phyloP scores from a whole-genome alignment of 2,113 vertebrate genomes.

The Fukomys damarensis region DNA sequence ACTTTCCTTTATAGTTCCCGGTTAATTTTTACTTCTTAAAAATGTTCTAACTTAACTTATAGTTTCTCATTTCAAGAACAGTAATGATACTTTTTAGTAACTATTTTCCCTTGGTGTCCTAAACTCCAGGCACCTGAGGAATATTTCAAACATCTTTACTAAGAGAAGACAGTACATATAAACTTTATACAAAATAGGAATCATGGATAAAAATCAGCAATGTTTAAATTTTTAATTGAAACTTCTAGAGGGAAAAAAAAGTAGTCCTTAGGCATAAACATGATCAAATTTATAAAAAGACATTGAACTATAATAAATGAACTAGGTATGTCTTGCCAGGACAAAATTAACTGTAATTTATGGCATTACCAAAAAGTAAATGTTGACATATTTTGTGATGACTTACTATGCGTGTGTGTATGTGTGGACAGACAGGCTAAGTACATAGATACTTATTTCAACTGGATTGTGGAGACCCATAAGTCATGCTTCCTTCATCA shows the following conservation, averaged over 20 bases:
- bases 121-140: constrained; percentile 33
- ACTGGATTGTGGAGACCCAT: not conserved
- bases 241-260: not conserved
- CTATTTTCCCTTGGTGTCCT: constrained; percentile 44
- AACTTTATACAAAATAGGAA: constrained; percentile 31
- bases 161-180: constrained; percentile 10
- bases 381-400: constrained; percentile 17
- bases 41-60: constrained; percentile 63
- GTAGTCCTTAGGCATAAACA: not conserved
- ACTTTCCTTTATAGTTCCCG: constrained; percentile 34
- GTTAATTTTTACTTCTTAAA: constrained; percentile 71
- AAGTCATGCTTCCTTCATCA: constrained; percentile 5
- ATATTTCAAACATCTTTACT: constrained; percentile 44
- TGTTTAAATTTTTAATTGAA: constrained; percentile 31
- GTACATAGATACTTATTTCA: not conserved
- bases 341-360: constrained; percentile 8
- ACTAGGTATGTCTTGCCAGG: not conserved
- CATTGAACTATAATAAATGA: constrained; percentile 15
- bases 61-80: constrained; percentile 70
- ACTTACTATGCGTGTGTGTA: not conserved
- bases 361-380: not conserved
- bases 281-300: constrained; percentile 14
- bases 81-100: constrained; percentile 55
- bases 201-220: not conserved
- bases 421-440: not conserved